Evolutionary conservation across 2,797 vertebrate genomes (phyloP).

Genomic region (Apogon hyalosoma): DNA sequence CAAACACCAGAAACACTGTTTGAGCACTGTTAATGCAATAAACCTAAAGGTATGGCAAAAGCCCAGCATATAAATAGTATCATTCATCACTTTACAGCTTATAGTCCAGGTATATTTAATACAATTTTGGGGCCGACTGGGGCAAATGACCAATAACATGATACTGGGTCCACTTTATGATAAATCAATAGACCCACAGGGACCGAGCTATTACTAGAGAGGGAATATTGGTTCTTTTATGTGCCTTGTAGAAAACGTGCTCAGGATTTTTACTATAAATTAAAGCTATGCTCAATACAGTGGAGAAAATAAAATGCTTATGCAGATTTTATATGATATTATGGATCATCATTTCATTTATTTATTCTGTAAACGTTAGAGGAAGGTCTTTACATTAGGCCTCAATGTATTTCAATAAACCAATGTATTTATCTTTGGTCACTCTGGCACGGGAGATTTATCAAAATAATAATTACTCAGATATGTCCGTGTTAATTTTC

Average conservation of each 20-base stretch:
- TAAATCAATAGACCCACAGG: slow-evolving; percentile 57
- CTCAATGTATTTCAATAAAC: no score
- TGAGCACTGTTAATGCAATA: slow-evolving; percentile 1
- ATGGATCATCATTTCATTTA: no score
- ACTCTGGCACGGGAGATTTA: no score
- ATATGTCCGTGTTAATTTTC: no score
- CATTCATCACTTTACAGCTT: slow-evolving; percentile 51
- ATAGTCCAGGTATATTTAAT: slow-evolving; percentile 25
- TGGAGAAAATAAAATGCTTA: neutral
- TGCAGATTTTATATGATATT: no score
- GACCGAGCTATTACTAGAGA: slow-evolving; percentile 27
- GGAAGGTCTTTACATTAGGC: no score
- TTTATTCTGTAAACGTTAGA: no score
- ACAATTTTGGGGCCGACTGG: slow-evolving; percentile 30
- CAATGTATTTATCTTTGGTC: no score
- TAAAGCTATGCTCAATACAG: slow-evolving; percentile 13
- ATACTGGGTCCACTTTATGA: slow-evolving; percentile 43
- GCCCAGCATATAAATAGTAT: slow-evolving; percentile 30
- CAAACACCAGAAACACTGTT: neutral
- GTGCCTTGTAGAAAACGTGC: neutral
- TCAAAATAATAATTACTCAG: no score
- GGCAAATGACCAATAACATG: slow-evolving; percentile 45
- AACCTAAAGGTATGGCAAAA: slow-evolving; percentile 29
- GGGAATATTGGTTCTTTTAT: slow-evolving; percentile 10
- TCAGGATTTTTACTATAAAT: slow-evolving; percentile 4